phyloP scores from a whole-genome alignment of 1,140 invertebrate genomes.

The Drosophila grimshawi region DNA sequence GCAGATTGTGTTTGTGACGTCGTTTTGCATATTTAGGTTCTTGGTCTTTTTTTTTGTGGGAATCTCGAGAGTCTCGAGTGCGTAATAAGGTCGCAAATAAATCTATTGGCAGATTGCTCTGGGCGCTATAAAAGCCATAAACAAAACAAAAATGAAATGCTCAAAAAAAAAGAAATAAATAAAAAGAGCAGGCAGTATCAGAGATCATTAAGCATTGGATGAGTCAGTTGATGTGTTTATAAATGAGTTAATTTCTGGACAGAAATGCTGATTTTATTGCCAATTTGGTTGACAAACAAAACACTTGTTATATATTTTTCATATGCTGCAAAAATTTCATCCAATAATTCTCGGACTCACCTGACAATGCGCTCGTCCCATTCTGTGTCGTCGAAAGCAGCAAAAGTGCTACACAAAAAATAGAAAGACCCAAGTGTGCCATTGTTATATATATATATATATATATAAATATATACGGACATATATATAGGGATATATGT shows the following conservation, averaged over 20 bases:
- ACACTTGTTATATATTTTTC: constrained; percentile 29
- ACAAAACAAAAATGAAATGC: constrained; percentile 17
- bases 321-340: constrained; percentile 8
- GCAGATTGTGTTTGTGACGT: constrained; percentile 28
- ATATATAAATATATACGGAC: not conserved
- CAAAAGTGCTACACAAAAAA: constrained; percentile 10
- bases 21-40: constrained; percentile 3
- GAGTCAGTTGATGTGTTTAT: constrained; percentile 44
- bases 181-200: constrained; percentile 16
- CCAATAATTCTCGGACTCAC: constrained; percentile 32
- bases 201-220: constrained; percentile 41
- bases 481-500: not conserved
- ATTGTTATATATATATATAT: constrained; percentile 7
- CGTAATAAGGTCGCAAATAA: constrained; percentile 34
- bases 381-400: not conserved
- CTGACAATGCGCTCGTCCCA: constrained; percentile 29
- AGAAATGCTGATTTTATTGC: constrained; percentile 25
- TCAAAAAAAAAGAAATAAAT: not conserved
- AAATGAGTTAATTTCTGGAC: constrained; percentile 53
- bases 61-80: constrained; percentile 37
- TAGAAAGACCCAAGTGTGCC: constrained; percentile 8
- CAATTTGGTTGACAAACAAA: not conserved
- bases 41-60: constrained; percentile 13
- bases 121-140: constrained; percentile 33
- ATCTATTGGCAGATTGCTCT: constrained; percentile 25